Evolutionary conservation across 2,888 invertebrate genomes (phyloP).

Genomic region (Hirudinaria manillensis): DNA sequence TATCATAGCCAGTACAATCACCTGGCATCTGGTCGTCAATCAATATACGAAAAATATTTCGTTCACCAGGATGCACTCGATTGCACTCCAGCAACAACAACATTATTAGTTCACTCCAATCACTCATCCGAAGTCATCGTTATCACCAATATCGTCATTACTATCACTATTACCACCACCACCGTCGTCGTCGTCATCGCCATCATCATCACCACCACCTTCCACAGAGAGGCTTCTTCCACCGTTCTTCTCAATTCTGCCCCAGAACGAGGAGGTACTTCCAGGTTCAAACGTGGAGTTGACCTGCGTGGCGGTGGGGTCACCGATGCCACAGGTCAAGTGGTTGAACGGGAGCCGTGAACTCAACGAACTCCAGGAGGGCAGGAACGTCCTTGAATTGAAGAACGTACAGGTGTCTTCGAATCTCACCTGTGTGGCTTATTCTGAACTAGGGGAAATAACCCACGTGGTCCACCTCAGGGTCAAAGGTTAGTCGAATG

Average conservation of each 20-base stretch:
- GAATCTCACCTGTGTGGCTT: slow-evolving; percentile 93
- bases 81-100: no score
- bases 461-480: slow-evolving; percentile 80
- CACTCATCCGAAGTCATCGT: neutral
- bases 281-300: slow-evolving; percentile 82
- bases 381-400: slow-evolving; percentile 73
- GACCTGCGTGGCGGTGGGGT: slow-evolving; percentile 92
- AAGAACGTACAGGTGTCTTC: slow-evolving; percentile 82
- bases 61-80: no score
- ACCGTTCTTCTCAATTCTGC: slow-evolving; percentile 88
- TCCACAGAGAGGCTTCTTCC: slow-evolving; percentile 82
- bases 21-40: neutral
- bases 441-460: slow-evolving; percentile 87
- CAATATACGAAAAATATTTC: neutral
- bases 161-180: slow-evolving; percentile 1
- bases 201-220: slow-evolving; percentile 8
- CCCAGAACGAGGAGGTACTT: slow-evolving; percentile 81
- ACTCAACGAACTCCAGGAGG: slow-evolving; percentile 31
- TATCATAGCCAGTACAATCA: slow-evolving; percentile 18
- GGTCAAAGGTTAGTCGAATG: slow-evolving; percentile 70
- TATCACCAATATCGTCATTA: neutral
- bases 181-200: slow-evolving; percentile 15
- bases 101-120: no score
- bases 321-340: slow-evolving; percentile 94
- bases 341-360: slow-evolving; percentile 44